These are phyloP conservation scores for Pseudolaguvia tuberculata DNA, from an alignment of 2,113 vertebrate genomes.

Conservation along the genomic window DNA sequence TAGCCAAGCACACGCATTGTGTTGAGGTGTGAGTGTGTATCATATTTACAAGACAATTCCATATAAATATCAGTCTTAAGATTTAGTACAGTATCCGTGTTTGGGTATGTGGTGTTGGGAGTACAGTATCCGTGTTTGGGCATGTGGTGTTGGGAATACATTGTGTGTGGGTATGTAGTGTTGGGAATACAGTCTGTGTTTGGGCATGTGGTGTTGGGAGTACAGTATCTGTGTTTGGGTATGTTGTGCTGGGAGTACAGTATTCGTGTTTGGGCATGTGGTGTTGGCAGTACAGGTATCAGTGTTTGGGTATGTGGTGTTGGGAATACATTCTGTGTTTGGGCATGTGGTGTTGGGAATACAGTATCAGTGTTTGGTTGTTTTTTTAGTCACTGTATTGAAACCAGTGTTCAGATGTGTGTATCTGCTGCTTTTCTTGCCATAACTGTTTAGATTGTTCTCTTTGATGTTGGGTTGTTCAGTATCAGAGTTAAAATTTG, in stretches of 20 bases:
- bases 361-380: no score
- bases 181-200: neutral
- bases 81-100: no score
- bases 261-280: neutral
- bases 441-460: neutral
- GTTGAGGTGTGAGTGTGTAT: neutral
- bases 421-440: no score
- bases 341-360: no score
- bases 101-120: no score
- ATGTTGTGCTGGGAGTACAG: neutral
- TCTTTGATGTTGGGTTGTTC: neutral
- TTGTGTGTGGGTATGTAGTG: neutral
- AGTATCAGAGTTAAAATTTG: slow-evolving; percentile 18
- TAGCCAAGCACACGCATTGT: neutral
- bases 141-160: neutral
- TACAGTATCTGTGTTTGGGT: neutral
- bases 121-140: neutral
- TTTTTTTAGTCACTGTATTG: neutral
- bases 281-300: neutral
- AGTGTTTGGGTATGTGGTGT: neutral
- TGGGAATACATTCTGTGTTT: no score
- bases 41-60: neutral
- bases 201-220: no score
- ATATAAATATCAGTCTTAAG: no score
- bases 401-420: neutral